A percentile compares a stretch with the other conserved stretches of the same genome.
phyloP scores from a whole-genome alignment of 2,888 invertebrate species.

The Nephrotoma guestfalica region DNA sequence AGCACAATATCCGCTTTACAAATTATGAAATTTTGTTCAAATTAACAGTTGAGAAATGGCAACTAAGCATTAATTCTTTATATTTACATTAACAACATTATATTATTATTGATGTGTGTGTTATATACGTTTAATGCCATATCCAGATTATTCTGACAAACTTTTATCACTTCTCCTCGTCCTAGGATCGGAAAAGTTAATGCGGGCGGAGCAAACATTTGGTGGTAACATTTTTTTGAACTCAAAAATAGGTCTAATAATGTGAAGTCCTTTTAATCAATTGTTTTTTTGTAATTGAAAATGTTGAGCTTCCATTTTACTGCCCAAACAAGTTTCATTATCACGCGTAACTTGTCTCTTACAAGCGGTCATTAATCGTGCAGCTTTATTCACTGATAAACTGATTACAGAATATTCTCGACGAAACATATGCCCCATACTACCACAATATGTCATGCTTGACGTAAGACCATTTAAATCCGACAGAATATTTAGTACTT shows the following conservation, averaged over 20 bases:
- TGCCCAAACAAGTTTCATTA: slow-evolving; percentile 47
- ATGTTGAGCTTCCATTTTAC: slow-evolving; percentile 43
- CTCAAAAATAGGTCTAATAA: slow-evolving; percentile 49
- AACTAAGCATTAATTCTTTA: too few relatives aligned
- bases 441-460: slow-evolving; percentile 53
- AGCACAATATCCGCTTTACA: too few relatives aligned
- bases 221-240: slow-evolving; percentile 31
- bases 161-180: slow-evolving; percentile 32
- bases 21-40: too few relatives aligned
- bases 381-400: slow-evolving; percentile 56
- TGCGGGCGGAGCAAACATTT: slow-evolving; percentile 14
- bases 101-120: background rate
- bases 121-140: background rate
- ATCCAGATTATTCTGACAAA: background rate
- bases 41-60: too few relatives aligned
- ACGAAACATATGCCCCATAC: slow-evolving; percentile 53
- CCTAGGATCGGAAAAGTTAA: slow-evolving; percentile 37
- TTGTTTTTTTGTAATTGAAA: slow-evolving; percentile 42
- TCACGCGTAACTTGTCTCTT: slow-evolving; percentile 45
- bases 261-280: slow-evolving; percentile 43
- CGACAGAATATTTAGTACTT: slow-evolving; percentile 33
- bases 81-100: too few relatives aligned
- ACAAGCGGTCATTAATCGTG: slow-evolving; percentile 47
- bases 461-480: slow-evolving; percentile 54
- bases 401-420: slow-evolving; percentile 65